phyloP scores from a whole-genome alignment of 2,888 invertebrate species.

The Horisme vitalbata region DNA sequence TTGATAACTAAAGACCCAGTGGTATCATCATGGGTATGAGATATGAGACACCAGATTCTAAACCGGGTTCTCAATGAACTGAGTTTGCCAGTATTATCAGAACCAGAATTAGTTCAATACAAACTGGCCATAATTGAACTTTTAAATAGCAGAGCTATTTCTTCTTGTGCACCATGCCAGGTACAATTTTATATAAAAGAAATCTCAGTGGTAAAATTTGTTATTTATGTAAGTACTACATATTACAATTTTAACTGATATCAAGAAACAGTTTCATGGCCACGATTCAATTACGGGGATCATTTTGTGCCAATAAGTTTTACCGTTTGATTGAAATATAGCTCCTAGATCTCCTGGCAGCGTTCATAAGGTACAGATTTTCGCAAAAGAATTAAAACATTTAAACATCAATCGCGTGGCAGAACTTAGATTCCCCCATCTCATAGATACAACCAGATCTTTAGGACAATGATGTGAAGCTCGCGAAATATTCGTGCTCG shows the following conservation, averaged over 20 bases:
- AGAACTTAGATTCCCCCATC: slow-evolving; percentile 37
- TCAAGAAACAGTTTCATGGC: not conserved
- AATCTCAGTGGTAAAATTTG: not conserved
- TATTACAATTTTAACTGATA: slow-evolving; percentile 1
- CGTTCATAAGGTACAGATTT: not conserved
- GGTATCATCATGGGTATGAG: too few species aligned
- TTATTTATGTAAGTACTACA: not conserved
- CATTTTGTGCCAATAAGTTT: not conserved
- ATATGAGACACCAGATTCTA: too few species aligned
- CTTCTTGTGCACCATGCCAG: too few species aligned
- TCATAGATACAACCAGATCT: not conserved
- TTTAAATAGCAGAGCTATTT: too few species aligned
- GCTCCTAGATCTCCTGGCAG: not conserved
- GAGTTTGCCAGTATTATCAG: too few species aligned
- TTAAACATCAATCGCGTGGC: slow-evolving; percentile 37
- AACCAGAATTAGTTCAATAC: too few species aligned
- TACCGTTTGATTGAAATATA: too few species aligned
- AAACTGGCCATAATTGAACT: too few species aligned
- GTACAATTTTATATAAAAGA: not conserved
- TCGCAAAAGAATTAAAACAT: not conserved
- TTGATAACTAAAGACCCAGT: too few species aligned
- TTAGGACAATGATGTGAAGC: not conserved
- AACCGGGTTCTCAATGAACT: too few species aligned
- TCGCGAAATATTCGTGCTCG: too few species aligned
- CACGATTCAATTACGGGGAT: not conserved